Percentiles rank a stretch among this genome's conserved stretches.
phyloP scores from a whole-genome alignment of 2,113 vertebrate species.

The Sprattus sprattus region DNA sequence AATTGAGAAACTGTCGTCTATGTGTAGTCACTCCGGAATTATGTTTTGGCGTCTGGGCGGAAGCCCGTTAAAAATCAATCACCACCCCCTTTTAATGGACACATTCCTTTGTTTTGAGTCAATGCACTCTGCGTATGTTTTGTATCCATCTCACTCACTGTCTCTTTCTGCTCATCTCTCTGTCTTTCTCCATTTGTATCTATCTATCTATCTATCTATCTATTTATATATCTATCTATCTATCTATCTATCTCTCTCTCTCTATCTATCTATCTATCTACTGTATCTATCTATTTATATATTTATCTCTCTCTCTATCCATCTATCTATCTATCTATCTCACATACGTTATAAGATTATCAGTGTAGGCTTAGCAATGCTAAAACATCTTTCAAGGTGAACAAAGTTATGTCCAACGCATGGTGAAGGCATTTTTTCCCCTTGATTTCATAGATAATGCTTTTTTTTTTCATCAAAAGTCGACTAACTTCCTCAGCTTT shows the following conservation, averaged over 20 bases:
- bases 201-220: not conserved
- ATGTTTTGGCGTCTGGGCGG: constrained; percentile 6
- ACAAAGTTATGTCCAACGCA: not conserved
- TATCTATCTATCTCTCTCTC: not conserved
- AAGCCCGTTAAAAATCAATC: constrained; percentile 11
- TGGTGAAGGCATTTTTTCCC: no score
- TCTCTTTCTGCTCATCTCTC: not conserved
- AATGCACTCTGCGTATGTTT: not conserved
- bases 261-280: not conserved
- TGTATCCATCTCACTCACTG: not conserved
- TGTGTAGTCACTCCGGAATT: not conserved
- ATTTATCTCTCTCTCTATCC: not conserved
- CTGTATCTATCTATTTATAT: not conserved
- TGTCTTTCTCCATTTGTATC: not conserved
- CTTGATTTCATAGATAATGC: no score
- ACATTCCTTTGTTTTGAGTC: constrained; percentile 14
- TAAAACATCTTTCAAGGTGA: no score
- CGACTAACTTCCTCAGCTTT: not conserved
- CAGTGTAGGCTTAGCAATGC: no score
- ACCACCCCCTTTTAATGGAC: constrained; percentile 11
- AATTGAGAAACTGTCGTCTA: not conserved
- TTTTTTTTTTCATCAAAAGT: not conserved
- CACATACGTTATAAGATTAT: no score
- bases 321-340: not conserved
- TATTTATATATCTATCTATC: not conserved